Evolutionary conservation across 2,113 vertebrate genomes (phyloP).

Genomic region (Balaenoptera acutorostrata): DNA sequence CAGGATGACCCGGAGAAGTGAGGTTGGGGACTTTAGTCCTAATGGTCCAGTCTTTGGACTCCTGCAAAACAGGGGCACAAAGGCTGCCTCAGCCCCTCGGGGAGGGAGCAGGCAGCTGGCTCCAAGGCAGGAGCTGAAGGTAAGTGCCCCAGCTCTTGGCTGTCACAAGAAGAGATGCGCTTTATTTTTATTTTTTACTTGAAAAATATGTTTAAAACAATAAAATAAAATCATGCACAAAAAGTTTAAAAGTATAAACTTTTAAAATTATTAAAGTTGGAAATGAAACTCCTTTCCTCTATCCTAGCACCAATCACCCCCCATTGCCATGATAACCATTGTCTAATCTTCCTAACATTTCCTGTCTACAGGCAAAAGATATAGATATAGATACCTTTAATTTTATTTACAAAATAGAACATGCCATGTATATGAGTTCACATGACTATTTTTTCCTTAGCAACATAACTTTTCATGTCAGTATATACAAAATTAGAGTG

Average conservation of each 20-base stretch:
- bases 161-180: neutral
- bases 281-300: neutral
- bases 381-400: neutral
- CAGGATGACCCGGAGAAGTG: neutral
- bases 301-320: neutral
- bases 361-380: neutral
- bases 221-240: neutral
- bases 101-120: neutral
- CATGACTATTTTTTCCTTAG: neutral
- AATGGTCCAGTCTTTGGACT: neutral
- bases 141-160: neutral
- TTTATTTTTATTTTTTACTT: conserved; percentile 22
- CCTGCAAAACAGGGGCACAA: neutral
- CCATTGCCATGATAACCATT: neutral
- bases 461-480: neutral
- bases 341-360: neutral
- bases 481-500: neutral
- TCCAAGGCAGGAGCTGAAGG: neutral
- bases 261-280: conserved; percentile 9
- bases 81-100: neutral
- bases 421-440: neutral
- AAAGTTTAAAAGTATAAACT: neutral
- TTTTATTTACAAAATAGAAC: neutral
- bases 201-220: neutral
- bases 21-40: neutral